Percentiles rank a stretch among this genome's conserved stretches.
These are phyloP conservation scores for Dendronephthya gigantea DNA, from an alignment of 64 coral and sea anemone species.

Conservation along the genomic window DNA sequence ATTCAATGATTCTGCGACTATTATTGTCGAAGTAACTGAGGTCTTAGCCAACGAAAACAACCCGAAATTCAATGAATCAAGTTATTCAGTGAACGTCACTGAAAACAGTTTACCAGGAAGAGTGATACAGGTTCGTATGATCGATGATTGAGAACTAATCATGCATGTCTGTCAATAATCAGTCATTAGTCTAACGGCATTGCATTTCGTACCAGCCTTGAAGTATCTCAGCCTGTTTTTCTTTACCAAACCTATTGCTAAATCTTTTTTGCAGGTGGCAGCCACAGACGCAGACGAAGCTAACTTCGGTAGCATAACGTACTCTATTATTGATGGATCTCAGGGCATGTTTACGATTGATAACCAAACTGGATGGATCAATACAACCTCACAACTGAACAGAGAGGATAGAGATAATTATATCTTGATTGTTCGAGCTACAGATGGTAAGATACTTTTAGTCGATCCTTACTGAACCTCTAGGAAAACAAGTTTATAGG, in stretches of 20 bases:
- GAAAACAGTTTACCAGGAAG: neutral
- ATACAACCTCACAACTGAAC: neutral
- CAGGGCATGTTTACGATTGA: neutral
- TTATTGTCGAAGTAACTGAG: neutral
- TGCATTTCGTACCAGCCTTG: too few species aligned
- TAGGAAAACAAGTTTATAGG: neutral
- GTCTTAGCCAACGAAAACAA: slow-evolving; percentile 7
- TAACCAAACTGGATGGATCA: neutral
- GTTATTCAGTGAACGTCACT: neutral
- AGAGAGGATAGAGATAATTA: neutral
- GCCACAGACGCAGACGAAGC: neutral
- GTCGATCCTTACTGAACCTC: neutral
- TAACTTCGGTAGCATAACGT: neutral
- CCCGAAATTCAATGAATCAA: neutral
- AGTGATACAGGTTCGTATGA: neutral
- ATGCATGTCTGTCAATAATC: too few species aligned
- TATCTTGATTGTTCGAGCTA: slow-evolving; percentile 7
- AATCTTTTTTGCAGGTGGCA: neutral
- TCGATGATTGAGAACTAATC: too few species aligned
- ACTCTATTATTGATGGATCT: neutral
- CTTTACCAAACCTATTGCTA: too few species aligned
- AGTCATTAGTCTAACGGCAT: too few species aligned
- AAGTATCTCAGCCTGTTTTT: too few species aligned
- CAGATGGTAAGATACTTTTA: neutral
- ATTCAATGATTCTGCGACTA: neutral